Base-by-base conservation (phyloP, 2,113 vertebrate species). In the Dissostichus mawsoni region DNA sequence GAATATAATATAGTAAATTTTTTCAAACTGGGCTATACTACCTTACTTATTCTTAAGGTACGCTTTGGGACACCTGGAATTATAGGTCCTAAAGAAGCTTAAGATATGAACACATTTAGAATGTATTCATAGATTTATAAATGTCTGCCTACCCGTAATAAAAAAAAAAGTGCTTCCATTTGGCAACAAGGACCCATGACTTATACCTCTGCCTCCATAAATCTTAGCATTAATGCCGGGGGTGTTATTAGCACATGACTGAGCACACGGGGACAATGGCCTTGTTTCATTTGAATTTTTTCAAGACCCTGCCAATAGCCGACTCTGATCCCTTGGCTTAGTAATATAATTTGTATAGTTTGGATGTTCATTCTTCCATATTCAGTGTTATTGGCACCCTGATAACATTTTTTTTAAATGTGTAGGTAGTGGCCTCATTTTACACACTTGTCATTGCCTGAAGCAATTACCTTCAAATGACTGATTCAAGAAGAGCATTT, bases 291-390 rank as follows among this genome's bases (percentile, higher is more conserved):
- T 78, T 67, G 16, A 16, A 1, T 47, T 67, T 59, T 74, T 57
- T 44, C 29, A 57, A 50, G 41, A 2, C 41, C 20, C n/a, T 48
- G 74, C 64, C 69, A 78, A 73, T 29, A 64, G 29, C 36, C 53
- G 50, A 57, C 80, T 76, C 66, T 74, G 41, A 71, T 74, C 66
- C 33, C 23, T 36, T 56, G 23, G 50, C 47, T 67, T n/a, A 62
- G 8, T 78, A 36, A 14, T 33, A 10, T 67, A 14, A 25, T 50
- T 55, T 74, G 36, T 36, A 41, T 29, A 20, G 13, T 20, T 33
- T 74, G 16, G 47, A 55, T 55, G 11, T 74, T 74, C 47, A 53
- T 56, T 48, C 10, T 51, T 23, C 8, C 41, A 55, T 70, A 16
- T 53, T 81, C 20, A 12, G 16, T 36, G 18, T 66, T 51, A 56